Evolutionary conservation across 1,140 invertebrate genomes (phyloP).

Genomic region (Cyclargus thomasi): DNA sequence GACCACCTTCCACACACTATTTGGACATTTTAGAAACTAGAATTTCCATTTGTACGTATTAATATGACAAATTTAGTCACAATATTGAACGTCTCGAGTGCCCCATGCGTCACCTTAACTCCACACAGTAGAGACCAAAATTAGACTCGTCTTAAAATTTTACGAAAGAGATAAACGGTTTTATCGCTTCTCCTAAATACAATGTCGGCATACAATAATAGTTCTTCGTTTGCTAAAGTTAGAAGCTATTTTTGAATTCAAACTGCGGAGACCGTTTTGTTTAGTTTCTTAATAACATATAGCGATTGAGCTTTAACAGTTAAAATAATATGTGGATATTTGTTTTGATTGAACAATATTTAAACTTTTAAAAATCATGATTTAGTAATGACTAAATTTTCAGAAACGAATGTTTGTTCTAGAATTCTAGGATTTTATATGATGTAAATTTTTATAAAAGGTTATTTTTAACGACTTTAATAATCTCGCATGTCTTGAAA

Average conservation of each 20-base stretch:
- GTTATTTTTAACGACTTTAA: no score
- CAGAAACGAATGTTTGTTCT: not conserved
- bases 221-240: not conserved
- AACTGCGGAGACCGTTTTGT: not conserved
- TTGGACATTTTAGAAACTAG: conserved; percentile 57
- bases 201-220: not conserved
- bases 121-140: conserved; percentile 4
- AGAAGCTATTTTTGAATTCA: not conserved
- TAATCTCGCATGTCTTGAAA: no score
- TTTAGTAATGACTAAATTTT: not conserved
- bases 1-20: conserved; percentile 34
- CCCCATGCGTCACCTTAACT: not conserved
- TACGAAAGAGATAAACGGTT: not conserved
- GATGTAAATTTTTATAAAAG: no score
- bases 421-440: no score
- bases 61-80: conserved; percentile 23
- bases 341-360: conserved; percentile 9
- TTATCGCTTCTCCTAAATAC: not conserved
- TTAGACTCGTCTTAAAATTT: not conserved
- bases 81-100: conserved; percentile 16
- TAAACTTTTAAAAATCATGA: conserved; percentile 11
- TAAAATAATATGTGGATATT: conserved; percentile 7
- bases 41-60: conserved; percentile 41
- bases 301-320: conserved; percentile 13
- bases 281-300: conserved; percentile 11